A percentile compares a stretch with the other conserved stretches of the same genome.
These are phyloP conservation scores for Gymnorhina tibicen DNA, from an alignment of 2,113 vertebrate species.

Conservation along the genomic window DNA sequence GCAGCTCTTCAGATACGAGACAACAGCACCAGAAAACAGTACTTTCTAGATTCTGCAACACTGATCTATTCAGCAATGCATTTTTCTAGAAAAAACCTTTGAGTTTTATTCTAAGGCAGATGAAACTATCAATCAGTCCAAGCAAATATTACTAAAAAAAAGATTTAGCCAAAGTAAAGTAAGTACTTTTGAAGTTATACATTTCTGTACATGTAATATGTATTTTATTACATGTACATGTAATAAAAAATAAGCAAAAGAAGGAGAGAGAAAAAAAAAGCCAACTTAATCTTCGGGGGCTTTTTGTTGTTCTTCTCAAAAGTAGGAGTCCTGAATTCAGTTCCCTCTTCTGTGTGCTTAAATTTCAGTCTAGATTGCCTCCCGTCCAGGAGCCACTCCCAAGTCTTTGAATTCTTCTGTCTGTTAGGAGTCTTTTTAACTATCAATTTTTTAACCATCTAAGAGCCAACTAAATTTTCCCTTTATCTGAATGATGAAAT, in stretches of 20 bases:
- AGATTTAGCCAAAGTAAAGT: not conserved
- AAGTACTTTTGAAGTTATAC: not conserved
- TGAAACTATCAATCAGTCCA: not conserved
- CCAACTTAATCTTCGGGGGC: accelerated
- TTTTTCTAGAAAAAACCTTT: not conserved
- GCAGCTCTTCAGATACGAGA: not conserved
- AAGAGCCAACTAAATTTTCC: not conserved
- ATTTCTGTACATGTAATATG: not conserved
- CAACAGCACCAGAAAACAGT: not conserved
- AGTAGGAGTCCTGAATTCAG: not conserved
- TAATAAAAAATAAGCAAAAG: not conserved
- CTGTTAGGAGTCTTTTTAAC: not conserved
- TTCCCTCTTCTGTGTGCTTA: not conserved
- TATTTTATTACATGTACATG: too few relatives aligned
- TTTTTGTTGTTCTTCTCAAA: not conserved
- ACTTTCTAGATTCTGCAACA: not conserved
- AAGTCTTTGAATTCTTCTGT: not conserved
- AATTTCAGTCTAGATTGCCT: not conserved
- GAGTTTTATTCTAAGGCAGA: not conserved
- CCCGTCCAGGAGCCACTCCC: not conserved
- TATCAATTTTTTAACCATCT: accelerated
- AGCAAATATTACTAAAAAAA: not conserved
- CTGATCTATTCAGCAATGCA: not conserved
- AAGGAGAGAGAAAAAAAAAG: not conserved
- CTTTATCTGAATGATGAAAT: not conserved